Conservation (phyloP, 2,888 invertebrate genomes). For the Atethmia centrago region DNA sequence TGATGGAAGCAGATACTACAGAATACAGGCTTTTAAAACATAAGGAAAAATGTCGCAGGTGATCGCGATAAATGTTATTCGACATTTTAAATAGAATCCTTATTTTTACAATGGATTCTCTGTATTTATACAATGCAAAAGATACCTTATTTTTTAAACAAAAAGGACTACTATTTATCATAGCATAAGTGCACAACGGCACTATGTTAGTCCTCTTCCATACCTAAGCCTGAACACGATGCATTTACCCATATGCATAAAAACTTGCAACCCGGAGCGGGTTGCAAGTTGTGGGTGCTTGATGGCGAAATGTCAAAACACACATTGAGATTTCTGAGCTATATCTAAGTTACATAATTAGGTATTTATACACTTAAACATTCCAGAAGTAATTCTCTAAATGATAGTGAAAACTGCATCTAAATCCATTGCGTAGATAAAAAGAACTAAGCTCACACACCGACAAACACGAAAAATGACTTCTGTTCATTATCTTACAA, state of each 20-base stretch:
- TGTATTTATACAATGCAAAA: no score
- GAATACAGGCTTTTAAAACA: not conserved
- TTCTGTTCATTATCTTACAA: not conserved
- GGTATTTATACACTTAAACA: not conserved
- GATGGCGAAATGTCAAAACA: not conserved
- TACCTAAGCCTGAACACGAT: not conserved
- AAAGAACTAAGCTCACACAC: not conserved
- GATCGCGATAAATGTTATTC: not conserved
- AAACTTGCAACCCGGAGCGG: not conserved
- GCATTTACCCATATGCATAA: not conserved
- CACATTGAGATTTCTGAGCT: not conserved
- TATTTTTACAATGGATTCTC: not conserved
- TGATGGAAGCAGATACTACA: conserved; percentile 1
- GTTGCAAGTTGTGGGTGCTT: no score
- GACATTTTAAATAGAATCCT: not conserved
- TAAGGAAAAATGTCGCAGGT: conserved; percentile 14
- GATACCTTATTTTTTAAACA: fast-evolving
- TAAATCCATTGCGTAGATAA: not conserved
- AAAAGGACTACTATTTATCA: no score
- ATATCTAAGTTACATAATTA: not conserved
- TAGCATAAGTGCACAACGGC: not conserved
- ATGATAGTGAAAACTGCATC: not conserved
- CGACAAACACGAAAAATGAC: not conserved
- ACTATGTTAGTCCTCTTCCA: not conserved
- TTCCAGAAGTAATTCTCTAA: not conserved